These are phyloP conservation scores for Machimus rusticus DNA, from an alignment of 2,888 invertebrate genomes.

Conservation along the genomic window DNA sequence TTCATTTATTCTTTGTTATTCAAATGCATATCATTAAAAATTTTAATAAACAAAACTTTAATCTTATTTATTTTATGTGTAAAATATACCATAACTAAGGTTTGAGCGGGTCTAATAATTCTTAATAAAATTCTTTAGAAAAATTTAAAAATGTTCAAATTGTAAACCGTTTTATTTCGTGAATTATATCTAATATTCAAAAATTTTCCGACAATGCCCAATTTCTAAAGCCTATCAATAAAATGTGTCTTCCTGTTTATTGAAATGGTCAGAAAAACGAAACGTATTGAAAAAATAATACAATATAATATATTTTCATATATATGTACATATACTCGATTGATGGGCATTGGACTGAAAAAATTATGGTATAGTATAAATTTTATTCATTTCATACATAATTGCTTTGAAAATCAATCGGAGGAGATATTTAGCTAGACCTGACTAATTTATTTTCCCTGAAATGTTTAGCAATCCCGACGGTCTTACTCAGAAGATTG, in stretches of 20 bases:
- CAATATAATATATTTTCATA: background rate
- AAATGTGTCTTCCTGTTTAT: background rate
- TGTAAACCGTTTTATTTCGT: too few relatives aligned
- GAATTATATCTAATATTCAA: too few relatives aligned
- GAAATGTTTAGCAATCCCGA: background rate
- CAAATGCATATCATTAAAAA: too few relatives aligned
- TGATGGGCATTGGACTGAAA: background rate
- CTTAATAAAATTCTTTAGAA: background rate
- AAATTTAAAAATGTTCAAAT: background rate
- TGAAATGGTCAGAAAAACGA: background rate
- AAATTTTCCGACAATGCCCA: background rate
- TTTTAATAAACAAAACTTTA: too few relatives aligned
- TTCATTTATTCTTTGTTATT: too few relatives aligned
- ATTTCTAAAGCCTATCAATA: background rate
- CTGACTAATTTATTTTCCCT: background rate
- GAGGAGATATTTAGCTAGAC: background rate
- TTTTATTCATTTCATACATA: background rate
- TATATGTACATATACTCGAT: background rate
- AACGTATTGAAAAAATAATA: background rate
- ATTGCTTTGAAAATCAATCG: background rate
- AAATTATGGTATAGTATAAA: background rate
- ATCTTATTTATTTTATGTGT: too few relatives aligned
- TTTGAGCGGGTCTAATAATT: too few relatives aligned
- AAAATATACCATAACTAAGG: too few relatives aligned
- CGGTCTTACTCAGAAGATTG: background rate